These are phyloP conservation scores for Sebastes paucispinis DNA, from an alignment of 2,797 vertebrate genomes.

Conservation along the genomic window DNA sequence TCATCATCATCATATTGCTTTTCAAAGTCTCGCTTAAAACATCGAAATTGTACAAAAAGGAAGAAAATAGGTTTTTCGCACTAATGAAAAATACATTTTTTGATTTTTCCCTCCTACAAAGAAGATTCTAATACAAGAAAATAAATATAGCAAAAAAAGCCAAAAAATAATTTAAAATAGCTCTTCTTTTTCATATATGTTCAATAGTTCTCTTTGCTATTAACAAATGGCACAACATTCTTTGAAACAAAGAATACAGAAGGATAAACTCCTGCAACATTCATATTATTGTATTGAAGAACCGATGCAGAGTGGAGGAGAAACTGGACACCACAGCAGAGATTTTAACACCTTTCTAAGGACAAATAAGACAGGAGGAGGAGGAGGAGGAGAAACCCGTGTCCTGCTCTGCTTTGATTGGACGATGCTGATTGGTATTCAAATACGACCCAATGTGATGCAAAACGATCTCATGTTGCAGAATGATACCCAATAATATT, in stretches of 20 bases:
- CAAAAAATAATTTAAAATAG: constrained; percentile 99
- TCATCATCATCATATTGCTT: constrained; percentile 98
- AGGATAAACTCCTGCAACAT: constrained; percentile 95
- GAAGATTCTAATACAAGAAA: constrained; percentile 99
- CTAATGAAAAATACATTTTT: constrained; percentile 99
- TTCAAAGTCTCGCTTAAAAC: constrained; percentile 92
- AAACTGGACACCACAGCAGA: constrained; percentile 80
- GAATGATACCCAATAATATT: constrained; percentile 4
- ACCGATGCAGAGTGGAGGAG: constrained; percentile 82
- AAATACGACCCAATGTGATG: constrained; percentile 35
- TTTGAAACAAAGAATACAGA: constrained; percentile 98
- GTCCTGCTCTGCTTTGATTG: constrained; percentile 54
- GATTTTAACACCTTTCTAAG: constrained; percentile 74
- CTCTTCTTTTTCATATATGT: constrained; percentile 98
- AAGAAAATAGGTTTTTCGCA: constrained; percentile 98
- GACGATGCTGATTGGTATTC: constrained; percentile 34
- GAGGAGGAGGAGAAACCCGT: constrained; percentile 8
- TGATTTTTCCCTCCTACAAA: constrained; percentile 95
- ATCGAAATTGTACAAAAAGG: constrained; percentile 99
- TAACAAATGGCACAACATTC: constrained; percentile 99
- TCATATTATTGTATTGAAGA: constrained; percentile 92
- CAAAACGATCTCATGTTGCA: constrained; percentile 6
- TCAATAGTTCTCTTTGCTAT: constrained; percentile 99
- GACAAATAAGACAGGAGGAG: constrained; percentile 78
- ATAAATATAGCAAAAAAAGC: constrained; percentile 99